Percentiles rank a stretch among this genome's conserved stretches.
These are phyloP conservation scores for Hylaea fasciaria DNA, from an alignment of 2,888 invertebrate species.

Conservation along the genomic window DNA sequence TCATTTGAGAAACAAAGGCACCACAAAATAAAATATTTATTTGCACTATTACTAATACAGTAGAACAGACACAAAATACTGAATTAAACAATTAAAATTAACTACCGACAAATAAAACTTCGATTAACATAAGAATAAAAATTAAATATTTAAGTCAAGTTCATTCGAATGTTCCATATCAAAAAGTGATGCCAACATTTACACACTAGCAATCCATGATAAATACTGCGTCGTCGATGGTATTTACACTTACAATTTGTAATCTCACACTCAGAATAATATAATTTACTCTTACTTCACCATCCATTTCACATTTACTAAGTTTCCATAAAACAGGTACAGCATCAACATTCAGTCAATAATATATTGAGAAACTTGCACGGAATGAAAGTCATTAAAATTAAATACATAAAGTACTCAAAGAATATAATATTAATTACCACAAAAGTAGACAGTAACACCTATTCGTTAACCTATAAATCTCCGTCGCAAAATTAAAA, in stretches of 20 bases:
- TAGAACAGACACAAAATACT: conserved; percentile 76
- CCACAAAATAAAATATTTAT: conserved; percentile 73
- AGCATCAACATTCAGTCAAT: conserved; percentile 76
- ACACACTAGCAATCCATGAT: conserved; percentile 50
- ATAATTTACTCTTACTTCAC: conserved; percentile 36
- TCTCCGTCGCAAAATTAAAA: conserved; percentile 74
- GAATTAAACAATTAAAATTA: conserved; percentile 41
- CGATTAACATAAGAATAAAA: conserved; percentile 50
- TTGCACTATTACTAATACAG: conserved; percentile 60
- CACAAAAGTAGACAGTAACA: conserved; percentile 64
- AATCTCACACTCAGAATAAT: conserved; percentile 50
- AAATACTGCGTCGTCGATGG: conserved; percentile 55
- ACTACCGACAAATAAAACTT: conserved; percentile 60
- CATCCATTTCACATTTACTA: conserved; percentile 53
- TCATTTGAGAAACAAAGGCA: conserved; percentile 75
- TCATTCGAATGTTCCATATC: conserved; percentile 45
- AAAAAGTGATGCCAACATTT: conserved; percentile 65
- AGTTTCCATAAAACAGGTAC: conserved; percentile 64
- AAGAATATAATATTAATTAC: conserved; percentile 72
- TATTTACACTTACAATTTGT: conserved; percentile 57
- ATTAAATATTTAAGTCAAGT: conserved; percentile 50
- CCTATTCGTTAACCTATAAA: conserved; percentile 60
- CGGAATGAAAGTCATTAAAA: conserved; percentile 81
- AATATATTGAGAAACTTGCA: conserved; percentile 70
- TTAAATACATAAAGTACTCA: conserved; percentile 80